Percentiles rank a stretch among this genome's conserved stretches.
These are phyloP conservation scores for Psittacula derbiana DNA, from an alignment of 2,797 vertebrate species.

Conservation along the genomic window DNA sequence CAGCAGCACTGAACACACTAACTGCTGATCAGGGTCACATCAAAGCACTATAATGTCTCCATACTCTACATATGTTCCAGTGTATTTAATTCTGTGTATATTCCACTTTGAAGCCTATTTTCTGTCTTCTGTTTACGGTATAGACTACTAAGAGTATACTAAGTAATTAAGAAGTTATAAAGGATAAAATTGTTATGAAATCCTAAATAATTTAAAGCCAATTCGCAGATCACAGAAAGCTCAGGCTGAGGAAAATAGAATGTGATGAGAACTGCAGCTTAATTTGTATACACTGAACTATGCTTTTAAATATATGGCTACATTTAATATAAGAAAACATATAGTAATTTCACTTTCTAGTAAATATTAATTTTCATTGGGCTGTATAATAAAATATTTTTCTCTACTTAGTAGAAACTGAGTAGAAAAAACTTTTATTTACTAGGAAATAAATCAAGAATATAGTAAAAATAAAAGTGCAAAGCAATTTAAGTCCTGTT, in stretches of 20 bases:
- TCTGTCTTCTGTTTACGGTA: background rate
- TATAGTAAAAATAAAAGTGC: slow-evolving; percentile 14
- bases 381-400: slow-evolving; percentile 33
- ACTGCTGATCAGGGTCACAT: background rate
- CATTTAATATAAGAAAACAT: slow-evolving; percentile 16
- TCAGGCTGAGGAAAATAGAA: slow-evolving; percentile 48
- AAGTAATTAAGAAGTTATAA: slow-evolving; percentile 54
- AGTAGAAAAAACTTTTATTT: background rate
- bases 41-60: background rate
- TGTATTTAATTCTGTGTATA: background rate
- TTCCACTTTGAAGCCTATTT: background rate
- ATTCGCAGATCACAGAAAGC: slow-evolving; percentile 16
- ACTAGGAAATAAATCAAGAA: slow-evolving; percentile 37
- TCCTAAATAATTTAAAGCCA: slow-evolving; percentile 33
- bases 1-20: background rate
- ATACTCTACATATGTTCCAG: background rate
- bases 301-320: slow-evolving; percentile 18
- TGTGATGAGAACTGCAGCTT: slow-evolving; percentile 23
- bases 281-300: slow-evolving; percentile 10
- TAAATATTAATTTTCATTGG: slow-evolving; percentile 25
- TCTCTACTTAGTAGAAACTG: background rate
- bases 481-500: background rate
- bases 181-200: slow-evolving; percentile 7
- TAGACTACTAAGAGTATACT: background rate
- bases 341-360: slow-evolving; percentile 1